A percentile compares a stretch with the other conserved stretches of the same genome.
Evolutionary conservation across 2,797 vertebrate species (phyloP).

Genomic region (Sebastes taczanowskii): DNA sequence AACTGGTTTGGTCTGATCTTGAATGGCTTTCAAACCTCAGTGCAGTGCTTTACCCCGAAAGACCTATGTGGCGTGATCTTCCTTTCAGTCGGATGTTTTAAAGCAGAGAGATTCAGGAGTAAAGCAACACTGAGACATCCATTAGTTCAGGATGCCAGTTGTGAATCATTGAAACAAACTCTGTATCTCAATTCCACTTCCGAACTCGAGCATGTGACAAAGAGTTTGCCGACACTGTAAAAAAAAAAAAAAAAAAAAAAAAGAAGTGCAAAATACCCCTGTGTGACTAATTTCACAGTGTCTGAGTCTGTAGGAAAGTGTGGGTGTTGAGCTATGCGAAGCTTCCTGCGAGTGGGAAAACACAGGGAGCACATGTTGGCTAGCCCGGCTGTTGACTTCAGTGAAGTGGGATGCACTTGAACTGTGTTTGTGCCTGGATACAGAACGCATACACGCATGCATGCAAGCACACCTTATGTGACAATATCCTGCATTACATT

Average conservation of each 20-base stretch:
- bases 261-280: constrained; percentile 41
- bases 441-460: not conserved
- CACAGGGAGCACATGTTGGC: constrained; percentile 64
- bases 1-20: constrained; percentile 77
- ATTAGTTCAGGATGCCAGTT: constrained; percentile 14
- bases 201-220: constrained; percentile 35
- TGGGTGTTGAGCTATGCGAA: constrained; percentile 71
- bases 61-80: constrained; percentile 16
- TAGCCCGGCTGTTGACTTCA: constrained; percentile 54
- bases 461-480: constrained; percentile 11
- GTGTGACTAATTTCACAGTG: constrained; percentile 58
- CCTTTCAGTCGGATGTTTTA: constrained; percentile 8
- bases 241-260: not conserved
- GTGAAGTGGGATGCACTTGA: constrained; percentile 43
- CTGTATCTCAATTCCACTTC: constrained; percentile 10
- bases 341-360: constrained; percentile 72
- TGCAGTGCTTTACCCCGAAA: constrained; percentile 18
- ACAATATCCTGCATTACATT: constrained; percentile 49
- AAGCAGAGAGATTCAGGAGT: not conserved
- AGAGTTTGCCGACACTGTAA: constrained; percentile 34
- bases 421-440: constrained; percentile 10
- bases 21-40: constrained; percentile 45
- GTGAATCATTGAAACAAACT: constrained; percentile 19
- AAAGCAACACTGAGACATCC: constrained; percentile 23
- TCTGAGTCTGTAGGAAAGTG: constrained; percentile 63